Evolutionary conservation across 2,113 vertebrate genomes (phyloP).

Genomic region (Macroglossus sobrinus): DNA sequence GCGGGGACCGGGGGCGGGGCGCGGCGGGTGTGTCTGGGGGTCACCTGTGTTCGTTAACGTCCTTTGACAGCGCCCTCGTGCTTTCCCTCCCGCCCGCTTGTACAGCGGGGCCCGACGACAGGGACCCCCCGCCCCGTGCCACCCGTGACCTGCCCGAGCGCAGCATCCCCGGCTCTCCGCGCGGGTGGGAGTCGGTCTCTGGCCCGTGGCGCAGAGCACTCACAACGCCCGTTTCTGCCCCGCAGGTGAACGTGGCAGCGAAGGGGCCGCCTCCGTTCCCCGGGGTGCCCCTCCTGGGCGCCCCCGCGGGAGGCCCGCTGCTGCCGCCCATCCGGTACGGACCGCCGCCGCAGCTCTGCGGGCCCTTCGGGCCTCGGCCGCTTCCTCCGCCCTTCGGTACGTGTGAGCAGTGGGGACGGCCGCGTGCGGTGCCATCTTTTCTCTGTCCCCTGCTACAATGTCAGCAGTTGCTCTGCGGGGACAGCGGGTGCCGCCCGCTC

Average conservation of each 20-base stretch:
- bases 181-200: neutral
- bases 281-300: conserved; percentile 85
- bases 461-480: neutral
- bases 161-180: neutral
- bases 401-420: neutral
- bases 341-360: conserved; percentile 78
- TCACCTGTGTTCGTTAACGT: neutral
- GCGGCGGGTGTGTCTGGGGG: neutral
- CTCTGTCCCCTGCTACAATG: neutral
- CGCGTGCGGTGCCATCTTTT: neutral
- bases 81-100: neutral
- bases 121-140: neutral
- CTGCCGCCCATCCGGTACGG: conserved; percentile 80
- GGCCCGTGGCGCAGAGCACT: neutral
- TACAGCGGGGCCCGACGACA: rapidly evolving
- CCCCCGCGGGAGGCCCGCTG: conserved; percentile 75
- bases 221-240: neutral
- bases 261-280: conserved; percentile 90
- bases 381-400: conserved; percentile 82
- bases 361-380: conserved; percentile 83
- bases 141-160: neutral
- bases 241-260: conserved; percentile 78
- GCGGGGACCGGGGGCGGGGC: too few relatives aligned
- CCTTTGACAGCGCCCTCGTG: neutral
- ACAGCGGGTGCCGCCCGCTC: neutral